Conservation (phyloP, 2,113 vertebrate species). For the Amblyopsis rosae region DNA sequence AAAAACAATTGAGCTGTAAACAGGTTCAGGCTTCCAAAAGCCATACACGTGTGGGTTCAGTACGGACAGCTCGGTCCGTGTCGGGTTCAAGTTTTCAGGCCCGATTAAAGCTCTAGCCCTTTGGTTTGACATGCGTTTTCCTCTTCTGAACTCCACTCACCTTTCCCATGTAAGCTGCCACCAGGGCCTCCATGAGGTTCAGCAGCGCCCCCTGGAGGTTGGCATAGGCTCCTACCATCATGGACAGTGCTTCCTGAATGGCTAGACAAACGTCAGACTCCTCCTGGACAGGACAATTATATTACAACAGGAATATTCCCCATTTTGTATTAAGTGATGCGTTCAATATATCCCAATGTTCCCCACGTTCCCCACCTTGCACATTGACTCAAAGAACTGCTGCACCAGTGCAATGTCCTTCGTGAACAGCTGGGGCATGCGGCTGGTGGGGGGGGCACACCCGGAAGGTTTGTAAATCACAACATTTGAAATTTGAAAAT, state of each 20-base stretch:
- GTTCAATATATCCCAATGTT: neutral
- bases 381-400: constrained; percentile 98
- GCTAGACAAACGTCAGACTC: constrained; percentile 93
- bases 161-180: constrained; percentile 95
- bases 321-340: too few species aligned
- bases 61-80: too few species aligned
- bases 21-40: too few species aligned
- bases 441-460: constrained; percentile 76
- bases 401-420: constrained; percentile 97
- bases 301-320: neutral
- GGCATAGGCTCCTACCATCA: constrained; percentile 97
- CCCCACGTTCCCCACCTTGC: constrained; percentile 83
- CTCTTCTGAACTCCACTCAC: constrained; percentile 62
- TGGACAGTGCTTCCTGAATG: constrained; percentile 95
- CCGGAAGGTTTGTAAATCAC: neutral
- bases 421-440: constrained; percentile 97
- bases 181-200: constrained; percentile 97
- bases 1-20: too few species aligned
- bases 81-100: too few species aligned
- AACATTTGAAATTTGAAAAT: neutral
- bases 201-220: constrained; percentile 93
- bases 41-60: too few species aligned
- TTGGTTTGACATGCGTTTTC: neutral
- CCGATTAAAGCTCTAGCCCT: neutral
- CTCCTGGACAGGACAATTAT: constrained; percentile 75